Base-by-base conservation (phyloP, 2,888 invertebrate genomes). In the Lasioglossum malachurum region DNA sequence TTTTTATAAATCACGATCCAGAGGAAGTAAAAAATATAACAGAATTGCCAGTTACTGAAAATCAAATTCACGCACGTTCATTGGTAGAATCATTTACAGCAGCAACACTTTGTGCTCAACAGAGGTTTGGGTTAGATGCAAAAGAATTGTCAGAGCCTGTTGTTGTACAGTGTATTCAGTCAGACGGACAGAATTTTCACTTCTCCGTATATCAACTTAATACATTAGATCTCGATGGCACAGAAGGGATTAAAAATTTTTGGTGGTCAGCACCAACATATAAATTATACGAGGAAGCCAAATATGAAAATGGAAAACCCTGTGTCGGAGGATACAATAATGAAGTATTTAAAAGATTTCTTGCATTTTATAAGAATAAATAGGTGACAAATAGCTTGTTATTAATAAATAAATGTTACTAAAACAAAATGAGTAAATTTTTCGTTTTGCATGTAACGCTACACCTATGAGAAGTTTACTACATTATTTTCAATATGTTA, bases 161-260 rank as follows among this genome's bases (percentile, higher is more conserved):
- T 78, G 97, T 97, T 69, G 95, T 98, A 4, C 99, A 99, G 94
- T 97, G 97, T 93, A 96, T 99, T 88, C 98, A 98, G 91, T 97
- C 98, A 5, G 97, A 98, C 94, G 97, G 98, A 1, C 96, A 96
- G 89, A 95, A 96, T 67, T 98, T 98, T 94, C 97, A 98, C 94
- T 98, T 99, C 94, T 97, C 97, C 7, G 96, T 98, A 31, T 97
- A 98, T 83, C 98, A 99, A 95, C 96, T 99, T 23, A 98, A 98
- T 92, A 98, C 98, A 0, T 95, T 98, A 57, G 96, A 98, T 94
- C 95, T 98, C 4, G 94, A 96, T 92, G 96, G 96, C 0, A 94
- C 92, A 23, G 96, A 96, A 41, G 96, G 96, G 44, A 94, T 96
- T 0, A 98, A 97, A 94, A 99, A 99, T 95, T 96, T 97, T 89